Percentiles rank a stretch among this genome's conserved stretches.
These are phyloP conservation scores for Formicarius rufipectus DNA, from an alignment of 2,113 vertebrate genomes.

Conservation along the genomic window DNA sequence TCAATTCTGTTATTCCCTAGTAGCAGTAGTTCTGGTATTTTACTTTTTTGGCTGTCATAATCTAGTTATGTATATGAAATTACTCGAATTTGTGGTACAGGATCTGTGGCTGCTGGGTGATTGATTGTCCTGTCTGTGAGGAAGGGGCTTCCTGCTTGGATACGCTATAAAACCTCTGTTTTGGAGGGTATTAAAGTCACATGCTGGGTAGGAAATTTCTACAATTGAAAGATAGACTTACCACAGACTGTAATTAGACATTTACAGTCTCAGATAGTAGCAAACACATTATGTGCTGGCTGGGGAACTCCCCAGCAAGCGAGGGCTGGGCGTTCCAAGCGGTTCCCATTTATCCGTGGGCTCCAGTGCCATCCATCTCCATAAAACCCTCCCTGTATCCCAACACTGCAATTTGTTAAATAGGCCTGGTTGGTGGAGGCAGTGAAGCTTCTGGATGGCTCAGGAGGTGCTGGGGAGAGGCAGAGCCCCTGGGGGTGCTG, in stretches of 20 bases:
- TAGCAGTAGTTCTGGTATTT: conserved; percentile 3
- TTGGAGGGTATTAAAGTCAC: conserved; percentile 38
- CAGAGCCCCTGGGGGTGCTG: fast-evolving
- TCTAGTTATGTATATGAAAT: conserved; percentile 24
- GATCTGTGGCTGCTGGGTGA: not conserved
- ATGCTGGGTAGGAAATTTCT: conserved; percentile 15
- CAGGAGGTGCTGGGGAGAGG: not conserved
- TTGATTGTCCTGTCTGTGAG: conserved; percentile 11
- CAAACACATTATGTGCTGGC: not conserved
- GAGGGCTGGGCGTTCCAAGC: not conserved
- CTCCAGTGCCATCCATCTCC: not conserved
- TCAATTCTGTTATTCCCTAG: not conserved
- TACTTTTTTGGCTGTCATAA: conserved; percentile 24
- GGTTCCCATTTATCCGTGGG: not conserved
- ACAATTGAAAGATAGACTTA: conserved; percentile 9
- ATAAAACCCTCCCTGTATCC: not conserved
- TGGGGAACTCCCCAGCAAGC: not conserved
- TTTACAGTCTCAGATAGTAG: conserved; percentile 33
- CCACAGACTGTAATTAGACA: conserved; percentile 29
- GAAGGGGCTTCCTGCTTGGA: not conserved
- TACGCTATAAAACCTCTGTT: conserved; percentile 28
- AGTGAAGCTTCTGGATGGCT: not conserved
- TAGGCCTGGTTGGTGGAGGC: not conserved
- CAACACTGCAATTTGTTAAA: not conserved
- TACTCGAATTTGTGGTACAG: not conserved